Conservation (phyloP, 2,797 vertebrate genomes). For the Sparidentex hasta region DNA sequence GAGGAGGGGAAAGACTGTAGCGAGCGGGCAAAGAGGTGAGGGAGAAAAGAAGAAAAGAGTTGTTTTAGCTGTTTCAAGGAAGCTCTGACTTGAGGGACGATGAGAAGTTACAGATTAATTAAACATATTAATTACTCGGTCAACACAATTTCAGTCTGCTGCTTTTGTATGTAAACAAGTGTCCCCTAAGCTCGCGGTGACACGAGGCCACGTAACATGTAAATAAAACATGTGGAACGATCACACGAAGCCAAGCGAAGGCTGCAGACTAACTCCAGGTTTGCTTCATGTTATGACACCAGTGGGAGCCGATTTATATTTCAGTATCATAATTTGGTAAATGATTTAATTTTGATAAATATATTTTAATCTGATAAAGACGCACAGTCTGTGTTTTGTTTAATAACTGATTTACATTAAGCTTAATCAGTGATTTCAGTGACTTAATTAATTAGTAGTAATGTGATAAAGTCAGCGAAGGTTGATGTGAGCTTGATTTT, state of each 20-base stretch:
- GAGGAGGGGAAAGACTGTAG: conserved; percentile 6
- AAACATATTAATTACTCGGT: conserved; percentile 7
- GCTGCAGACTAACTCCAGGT: not conserved
- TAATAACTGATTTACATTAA: too few species aligned
- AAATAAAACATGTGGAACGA: conserved; percentile 21
- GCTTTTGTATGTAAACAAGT: conserved; percentile 6
- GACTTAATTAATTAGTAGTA: too few species aligned
- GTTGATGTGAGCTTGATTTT: too few species aligned
- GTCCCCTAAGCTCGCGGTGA: not conserved
- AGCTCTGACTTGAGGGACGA: conserved; percentile 15
- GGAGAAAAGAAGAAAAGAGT: conserved; percentile 8
- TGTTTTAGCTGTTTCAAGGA: conserved; percentile 17
- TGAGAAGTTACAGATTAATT: conserved; percentile 26
- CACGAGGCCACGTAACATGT: not conserved
- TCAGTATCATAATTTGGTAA: too few species aligned
- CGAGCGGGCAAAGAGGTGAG: conserved; percentile 37
- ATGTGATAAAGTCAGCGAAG: too few species aligned
- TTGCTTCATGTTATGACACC: not conserved
- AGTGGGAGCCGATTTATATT: too few species aligned
- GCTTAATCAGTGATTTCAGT: too few species aligned
- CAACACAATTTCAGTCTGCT: conserved; percentile 12
- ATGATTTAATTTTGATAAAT: too few species aligned
- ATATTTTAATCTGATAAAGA: too few species aligned
- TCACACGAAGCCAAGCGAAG: not conserved
- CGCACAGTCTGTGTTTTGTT: too few species aligned